A percentile compares a stretch with the other conserved stretches of the same genome.
These are phyloP conservation scores for Mus musculus DNA, from an alignment of 2,113 vertebrate species.

Conservation along the genomic window DNA sequence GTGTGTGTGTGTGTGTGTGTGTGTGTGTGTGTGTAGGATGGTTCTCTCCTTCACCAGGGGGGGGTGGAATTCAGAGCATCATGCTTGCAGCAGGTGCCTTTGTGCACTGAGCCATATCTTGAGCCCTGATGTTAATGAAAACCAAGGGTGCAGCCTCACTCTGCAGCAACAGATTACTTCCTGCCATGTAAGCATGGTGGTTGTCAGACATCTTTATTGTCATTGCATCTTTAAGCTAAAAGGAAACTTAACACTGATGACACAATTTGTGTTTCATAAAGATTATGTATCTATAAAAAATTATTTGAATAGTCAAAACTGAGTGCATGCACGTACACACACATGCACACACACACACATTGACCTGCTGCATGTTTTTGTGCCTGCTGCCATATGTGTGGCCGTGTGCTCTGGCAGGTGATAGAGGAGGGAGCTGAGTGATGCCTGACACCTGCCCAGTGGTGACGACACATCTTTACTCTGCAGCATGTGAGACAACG, in stretches of 20 bases:
- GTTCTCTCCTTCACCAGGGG: background rate
- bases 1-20: no score
- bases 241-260: background rate
- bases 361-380: fast-evolving
- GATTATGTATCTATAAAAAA: background rate
- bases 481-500: slow-evolving; percentile 94
- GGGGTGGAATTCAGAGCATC: background rate
- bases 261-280: background rate
- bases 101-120: background rate
- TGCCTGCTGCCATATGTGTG: no score
- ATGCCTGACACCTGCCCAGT: background rate
- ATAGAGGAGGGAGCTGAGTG: background rate
- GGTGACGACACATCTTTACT: background rate
- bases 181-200: background rate
- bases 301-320: background rate
- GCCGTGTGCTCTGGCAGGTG: background rate
- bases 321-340: background rate
- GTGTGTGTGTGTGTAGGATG: background rate
- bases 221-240: background rate
- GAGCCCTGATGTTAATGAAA: background rate
- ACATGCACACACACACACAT: background rate
- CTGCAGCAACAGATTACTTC: background rate
- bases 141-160: background rate
- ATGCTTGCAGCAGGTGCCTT: background rate
- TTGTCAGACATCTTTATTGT: background rate